Percentiles rank a stretch among this genome's conserved stretches.
phyloP scores from a whole-genome alignment of 1,140 invertebrate genomes.

The Neocloeon triangulifer region DNA sequence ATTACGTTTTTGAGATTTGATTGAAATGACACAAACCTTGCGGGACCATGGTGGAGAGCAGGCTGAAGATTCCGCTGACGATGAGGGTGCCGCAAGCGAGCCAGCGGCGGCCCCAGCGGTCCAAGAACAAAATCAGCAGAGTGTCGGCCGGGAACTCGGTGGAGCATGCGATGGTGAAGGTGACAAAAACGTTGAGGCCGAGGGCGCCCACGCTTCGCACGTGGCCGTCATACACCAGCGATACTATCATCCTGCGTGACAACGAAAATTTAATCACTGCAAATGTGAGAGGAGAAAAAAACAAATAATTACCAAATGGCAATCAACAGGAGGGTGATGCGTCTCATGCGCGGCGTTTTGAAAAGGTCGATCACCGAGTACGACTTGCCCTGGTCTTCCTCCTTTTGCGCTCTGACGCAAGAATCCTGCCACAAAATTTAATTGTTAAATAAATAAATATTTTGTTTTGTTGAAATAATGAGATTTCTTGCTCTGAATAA shows the following conservation, averaged over 20 bases:
- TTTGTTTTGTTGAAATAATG: too few relatives aligned
- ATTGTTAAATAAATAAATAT: too few relatives aligned
- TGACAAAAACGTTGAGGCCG: constrained; percentile 55
- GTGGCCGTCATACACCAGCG: constrained; percentile 66
- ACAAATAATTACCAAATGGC: constrained; percentile 44
- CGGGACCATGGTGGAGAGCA: constrained; percentile 45
- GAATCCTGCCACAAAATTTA: constrained; percentile 26
- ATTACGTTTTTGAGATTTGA: too few relatives aligned
- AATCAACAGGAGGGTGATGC: constrained; percentile 47
- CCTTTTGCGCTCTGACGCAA: constrained; percentile 33
- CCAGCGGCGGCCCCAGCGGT: constrained; percentile 65
- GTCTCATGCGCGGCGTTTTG: constrained; percentile 41
- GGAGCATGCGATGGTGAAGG: constrained; percentile 59
- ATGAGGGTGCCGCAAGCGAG: constrained; percentile 55
- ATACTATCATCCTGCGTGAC: constrained; percentile 54
- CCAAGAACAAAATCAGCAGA: constrained; percentile 50
- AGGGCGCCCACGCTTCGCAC: constrained; percentile 61
- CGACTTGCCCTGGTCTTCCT: constrained; percentile 35
- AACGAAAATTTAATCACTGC: too few relatives aligned
- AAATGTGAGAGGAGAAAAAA: too few relatives aligned
- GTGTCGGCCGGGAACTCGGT: constrained; percentile 67
- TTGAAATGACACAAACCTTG: constrained; percentile 30
- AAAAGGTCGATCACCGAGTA: constrained; percentile 62
- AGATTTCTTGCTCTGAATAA: too few relatives aligned
- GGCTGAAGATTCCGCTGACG: constrained; percentile 53